These are phyloP conservation scores for Limenitis camilla DNA, from an alignment of 2,888 invertebrate species.

Conservation along the genomic window DNA sequence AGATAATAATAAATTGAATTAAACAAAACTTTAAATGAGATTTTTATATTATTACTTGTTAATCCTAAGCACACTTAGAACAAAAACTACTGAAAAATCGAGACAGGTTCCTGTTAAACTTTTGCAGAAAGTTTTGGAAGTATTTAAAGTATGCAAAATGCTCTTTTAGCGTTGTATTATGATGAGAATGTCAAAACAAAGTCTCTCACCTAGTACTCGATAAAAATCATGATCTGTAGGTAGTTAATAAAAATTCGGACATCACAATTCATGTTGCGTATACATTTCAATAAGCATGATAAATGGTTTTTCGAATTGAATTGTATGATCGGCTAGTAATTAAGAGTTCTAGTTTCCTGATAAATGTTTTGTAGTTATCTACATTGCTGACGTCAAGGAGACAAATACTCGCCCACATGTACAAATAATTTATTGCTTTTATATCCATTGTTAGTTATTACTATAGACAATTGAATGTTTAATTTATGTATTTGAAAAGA, in stretches of 20 bases:
- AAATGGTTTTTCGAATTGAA: conserved; percentile 23
- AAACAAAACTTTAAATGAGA: too few species aligned
- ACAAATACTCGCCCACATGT: conserved; percentile 4
- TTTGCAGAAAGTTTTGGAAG: too few species aligned
- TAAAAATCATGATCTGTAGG: not conserved
- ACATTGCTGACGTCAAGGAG: conserved; percentile 23
- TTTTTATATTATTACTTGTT: too few species aligned
- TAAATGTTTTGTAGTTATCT: conserved; percentile 15
- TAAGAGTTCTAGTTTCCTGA: conserved; percentile 19
- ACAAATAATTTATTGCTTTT: conserved; percentile 11
- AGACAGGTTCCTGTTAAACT: too few species aligned
- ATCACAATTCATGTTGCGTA: conserved; percentile 6
- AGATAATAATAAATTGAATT: too few species aligned
- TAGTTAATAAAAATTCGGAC: not conserved
- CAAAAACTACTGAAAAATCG: too few species aligned
- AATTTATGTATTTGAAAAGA: too few species aligned
- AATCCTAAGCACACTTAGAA: too few species aligned
- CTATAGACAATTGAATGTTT: not conserved
- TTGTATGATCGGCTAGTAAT: conserved; percentile 12
- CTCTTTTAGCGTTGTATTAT: too few species aligned
- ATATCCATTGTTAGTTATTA: not conserved
- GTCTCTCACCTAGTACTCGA: too few species aligned
- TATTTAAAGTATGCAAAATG: too few species aligned
- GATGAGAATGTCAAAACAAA: too few species aligned
- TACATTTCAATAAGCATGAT: conserved; percentile 21